A percentile compares a stretch with the other conserved stretches of the same genome.
Evolutionary conservation across 2,888 invertebrate species (phyloP).

Genomic region (Aricia artaxerxes): DNA sequence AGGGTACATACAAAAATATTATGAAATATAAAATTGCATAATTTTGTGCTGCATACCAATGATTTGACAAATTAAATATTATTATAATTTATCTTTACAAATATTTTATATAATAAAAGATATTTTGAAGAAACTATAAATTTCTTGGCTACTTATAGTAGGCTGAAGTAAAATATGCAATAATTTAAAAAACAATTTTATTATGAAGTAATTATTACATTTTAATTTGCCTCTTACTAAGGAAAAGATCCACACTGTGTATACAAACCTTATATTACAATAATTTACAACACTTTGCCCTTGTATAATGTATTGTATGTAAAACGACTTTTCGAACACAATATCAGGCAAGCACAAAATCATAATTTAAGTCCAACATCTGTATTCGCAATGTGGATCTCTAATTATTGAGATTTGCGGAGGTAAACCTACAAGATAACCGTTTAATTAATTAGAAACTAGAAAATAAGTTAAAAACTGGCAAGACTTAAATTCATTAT

Average conservation of each 20-base stretch:
- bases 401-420: neutral
- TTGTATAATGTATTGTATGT: too few species aligned
- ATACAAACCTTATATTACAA: too few species aligned
- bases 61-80: neutral
- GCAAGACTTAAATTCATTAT: slow-evolving; percentile 8
- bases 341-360: too few species aligned
- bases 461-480: slow-evolving; percentile 17
- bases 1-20: slow-evolving; percentile 40
- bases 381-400: too few species aligned
- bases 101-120: neutral
- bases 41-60: slow-evolving; percentile 21
- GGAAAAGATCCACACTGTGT: too few species aligned
- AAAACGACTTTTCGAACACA: too few species aligned
- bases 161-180: neutral
- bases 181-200: neutral
- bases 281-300: too few species aligned
- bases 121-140: neutral
- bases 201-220: neutral
- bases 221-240: neutral
- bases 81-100: neutral
- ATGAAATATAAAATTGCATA: slow-evolving; percentile 33
- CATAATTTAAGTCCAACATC: too few species aligned
- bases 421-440: neutral
- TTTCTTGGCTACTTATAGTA: neutral
- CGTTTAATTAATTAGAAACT: neutral